These are phyloP conservation scores for Theristus sp. DNA, from an alignment of 2,888 invertebrate genomes.

Conservation along the genomic window DNA sequence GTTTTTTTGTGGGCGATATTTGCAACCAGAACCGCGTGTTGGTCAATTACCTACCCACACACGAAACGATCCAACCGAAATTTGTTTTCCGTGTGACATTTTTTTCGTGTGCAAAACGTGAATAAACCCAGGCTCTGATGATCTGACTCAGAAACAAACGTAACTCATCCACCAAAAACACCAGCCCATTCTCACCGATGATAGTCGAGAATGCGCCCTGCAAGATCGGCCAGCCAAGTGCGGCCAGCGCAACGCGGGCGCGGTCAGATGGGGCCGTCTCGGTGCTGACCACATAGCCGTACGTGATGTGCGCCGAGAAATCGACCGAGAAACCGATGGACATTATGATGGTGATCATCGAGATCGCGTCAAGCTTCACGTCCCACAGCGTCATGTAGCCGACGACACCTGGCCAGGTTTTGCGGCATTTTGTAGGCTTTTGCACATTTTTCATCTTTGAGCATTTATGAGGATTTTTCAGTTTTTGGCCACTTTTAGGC, in stretches of 20 bases:
- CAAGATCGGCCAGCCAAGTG: conserved; percentile 67
- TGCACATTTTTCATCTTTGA: too few relatives aligned
- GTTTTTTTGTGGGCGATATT: too few relatives aligned
- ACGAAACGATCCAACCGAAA: too few relatives aligned
- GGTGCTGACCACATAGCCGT: conserved; percentile 24
- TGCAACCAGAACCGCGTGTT: too few relatives aligned
- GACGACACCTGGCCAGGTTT: conserved; percentile 55
- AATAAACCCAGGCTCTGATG: too few relatives aligned
- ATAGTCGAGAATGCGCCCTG: conserved; percentile 79
- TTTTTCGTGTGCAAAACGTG: too few relatives aligned
- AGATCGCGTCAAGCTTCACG: conserved; percentile 44
- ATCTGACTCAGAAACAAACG: too few relatives aligned
- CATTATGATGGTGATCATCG: conserved; percentile 56
- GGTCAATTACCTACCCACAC: too few relatives aligned
- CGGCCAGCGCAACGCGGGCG: conserved; percentile 65
- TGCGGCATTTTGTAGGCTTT: too few relatives aligned
- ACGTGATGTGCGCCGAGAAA: conserved; percentile 51
- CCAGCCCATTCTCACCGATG: conserved; percentile 44
- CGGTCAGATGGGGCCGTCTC: conserved; percentile 13
- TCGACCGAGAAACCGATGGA: conserved; percentile 91
- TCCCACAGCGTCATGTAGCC: conserved; percentile 93
- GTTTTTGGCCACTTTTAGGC: too few relatives aligned
- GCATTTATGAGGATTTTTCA: too few relatives aligned
- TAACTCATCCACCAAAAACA: background rate
- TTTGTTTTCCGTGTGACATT: too few relatives aligned